These are phyloP conservation scores for Pelodiscus sinensis DNA, from an alignment of 2,113 vertebrate genomes.

Conservation along the genomic window DNA sequence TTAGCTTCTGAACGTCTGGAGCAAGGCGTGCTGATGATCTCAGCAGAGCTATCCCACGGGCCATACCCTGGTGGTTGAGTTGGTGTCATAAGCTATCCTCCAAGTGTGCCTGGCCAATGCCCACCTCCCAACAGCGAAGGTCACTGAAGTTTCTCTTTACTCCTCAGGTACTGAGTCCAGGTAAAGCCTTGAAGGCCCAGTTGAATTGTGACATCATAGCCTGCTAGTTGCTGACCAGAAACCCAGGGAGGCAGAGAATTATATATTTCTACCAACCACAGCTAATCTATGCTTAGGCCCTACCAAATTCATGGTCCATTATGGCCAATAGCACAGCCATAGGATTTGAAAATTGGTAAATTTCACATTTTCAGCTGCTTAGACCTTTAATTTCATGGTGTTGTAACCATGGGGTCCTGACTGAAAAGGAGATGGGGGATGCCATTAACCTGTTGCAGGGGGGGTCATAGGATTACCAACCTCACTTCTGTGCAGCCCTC, in stretches of 20 bases:
- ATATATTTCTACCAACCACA: background rate
- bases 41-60: background rate
- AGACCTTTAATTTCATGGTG: too few relatives aligned
- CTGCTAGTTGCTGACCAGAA: background rate
- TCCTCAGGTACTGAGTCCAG: background rate
- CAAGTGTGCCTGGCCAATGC: background rate
- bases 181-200: background rate
- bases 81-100: background rate
- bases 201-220: background rate
- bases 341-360: too few relatives aligned
- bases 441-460: too few relatives aligned
- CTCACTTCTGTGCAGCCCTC: too few relatives aligned
- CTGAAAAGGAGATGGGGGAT: too few relatives aligned
- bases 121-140: background rate
- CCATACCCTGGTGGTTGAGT: background rate
- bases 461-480: too few relatives aligned
- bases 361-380: too few relatives aligned
- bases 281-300: background rate
- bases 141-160: background rate
- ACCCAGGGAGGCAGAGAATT: background rate
- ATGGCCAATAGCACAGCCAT: too few relatives aligned
- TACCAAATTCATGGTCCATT: too few relatives aligned
- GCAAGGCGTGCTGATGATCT: background rate
- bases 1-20: background rate
- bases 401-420: too few relatives aligned